These are phyloP conservation scores for Leptopilina myrica DNA, from an alignment of 2,888 invertebrate species.

Conservation along the genomic window DNA sequence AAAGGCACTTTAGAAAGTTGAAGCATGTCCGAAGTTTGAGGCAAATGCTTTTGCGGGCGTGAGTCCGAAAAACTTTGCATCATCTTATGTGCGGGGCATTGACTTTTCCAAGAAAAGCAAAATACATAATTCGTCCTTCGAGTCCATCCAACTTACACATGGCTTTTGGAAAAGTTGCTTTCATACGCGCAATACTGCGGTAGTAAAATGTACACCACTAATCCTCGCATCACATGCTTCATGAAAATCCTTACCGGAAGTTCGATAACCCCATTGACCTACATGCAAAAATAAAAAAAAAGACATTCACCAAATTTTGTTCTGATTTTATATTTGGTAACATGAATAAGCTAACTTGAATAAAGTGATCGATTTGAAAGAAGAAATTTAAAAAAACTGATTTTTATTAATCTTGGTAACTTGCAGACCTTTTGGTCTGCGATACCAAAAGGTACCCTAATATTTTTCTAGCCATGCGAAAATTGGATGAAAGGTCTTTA, in stretches of 20 bases:
- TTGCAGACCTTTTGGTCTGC: too few relatives aligned
- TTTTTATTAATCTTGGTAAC: neutral
- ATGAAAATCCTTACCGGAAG: constrained; percentile 62
- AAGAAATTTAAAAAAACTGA: too few relatives aligned
- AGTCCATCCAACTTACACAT: constrained; percentile 36
- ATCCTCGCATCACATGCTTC: constrained; percentile 63
- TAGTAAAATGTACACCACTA: constrained; percentile 49
- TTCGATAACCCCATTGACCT: constrained; percentile 66
- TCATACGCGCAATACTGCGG: constrained; percentile 36
- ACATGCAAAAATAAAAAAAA: constrained; percentile 60
- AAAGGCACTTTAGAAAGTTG: constrained; percentile 37
- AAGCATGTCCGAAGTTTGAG: constrained; percentile 36
- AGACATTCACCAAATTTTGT: constrained; percentile 43
- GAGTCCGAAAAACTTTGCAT: constrained; percentile 38
- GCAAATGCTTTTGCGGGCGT: constrained; percentile 32
- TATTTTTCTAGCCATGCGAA: too few relatives aligned
- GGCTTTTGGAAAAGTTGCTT: constrained; percentile 33
- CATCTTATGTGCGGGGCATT: constrained; percentile 39
- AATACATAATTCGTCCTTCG: constrained; percentile 40
- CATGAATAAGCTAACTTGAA: neutral
- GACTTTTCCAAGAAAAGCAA: constrained; percentile 38
- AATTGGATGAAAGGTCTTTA: too few relatives aligned
- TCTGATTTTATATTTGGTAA: neutral
- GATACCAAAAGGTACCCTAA: too few relatives aligned
- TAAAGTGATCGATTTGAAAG: too few relatives aligned